Evolutionary conservation across 2,797 vertebrate genomes (phyloP), one percentile per base, ranked within the genome.

Genomic region (Cephalopachus bancanus): DNA sequence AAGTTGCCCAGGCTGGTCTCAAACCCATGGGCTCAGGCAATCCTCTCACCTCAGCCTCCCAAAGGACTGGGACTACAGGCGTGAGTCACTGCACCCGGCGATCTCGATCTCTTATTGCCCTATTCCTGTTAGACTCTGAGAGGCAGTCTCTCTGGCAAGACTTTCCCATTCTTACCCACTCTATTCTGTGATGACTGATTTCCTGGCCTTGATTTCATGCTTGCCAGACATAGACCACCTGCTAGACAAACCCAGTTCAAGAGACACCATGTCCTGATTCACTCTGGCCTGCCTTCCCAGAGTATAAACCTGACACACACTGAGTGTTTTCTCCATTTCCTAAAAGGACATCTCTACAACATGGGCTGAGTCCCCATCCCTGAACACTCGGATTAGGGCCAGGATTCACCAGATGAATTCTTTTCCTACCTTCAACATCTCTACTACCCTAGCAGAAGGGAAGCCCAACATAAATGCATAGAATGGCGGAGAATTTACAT

Each of bases 191-290:
- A 91, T 93, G 88, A 96, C 69, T 67, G 11, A 95, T 87, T 95
- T 96, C 67, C 91, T 97, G 95, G 94, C 89, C 72, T 97, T 91
- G 69, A 97, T 95, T 95, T 78, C 75, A 90, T 10, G 53, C 71
- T 97, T 81, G 74, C 89, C 93, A 97, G 96, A 97, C 86, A 91
- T 3, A 95, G 93, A 92, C 91, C 93, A 96, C 93, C 92, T 96
- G 88, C 84, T n/a, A 1, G 96, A 71, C 65, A 87, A 84, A 87
- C 87, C 86, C 80, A 85, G 96, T 67, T 90, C 17, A 7, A 24
- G 12, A 96, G 86, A 96, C 86, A 95, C 76, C 72, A 75, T 96
- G 62, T 96, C 84, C 93, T 83, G 62, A 94, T 97, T 97, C 89
- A 91, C 72, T 76, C 83, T 51, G 51, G 78, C 37, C 79, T 83